These are phyloP conservation scores for Hydrozoanthus tunicans DNA, from an alignment of 64 coral and sea anemone genomes.

Conservation along the genomic window DNA sequence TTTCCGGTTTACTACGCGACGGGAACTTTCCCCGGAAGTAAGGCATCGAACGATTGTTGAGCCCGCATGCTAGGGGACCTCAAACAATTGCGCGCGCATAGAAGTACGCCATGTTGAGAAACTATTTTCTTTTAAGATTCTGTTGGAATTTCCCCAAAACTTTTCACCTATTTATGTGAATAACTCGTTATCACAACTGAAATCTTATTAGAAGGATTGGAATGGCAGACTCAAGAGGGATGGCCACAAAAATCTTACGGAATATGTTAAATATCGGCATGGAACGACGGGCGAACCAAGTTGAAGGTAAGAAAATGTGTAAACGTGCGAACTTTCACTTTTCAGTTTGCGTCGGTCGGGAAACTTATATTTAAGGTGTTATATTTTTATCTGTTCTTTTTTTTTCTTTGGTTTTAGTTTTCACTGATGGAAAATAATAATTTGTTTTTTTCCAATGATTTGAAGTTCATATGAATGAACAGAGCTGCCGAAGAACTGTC, in stretches of 20 bases:
- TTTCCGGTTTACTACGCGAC: not conserved
- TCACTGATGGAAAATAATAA: not conserved
- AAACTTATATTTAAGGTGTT: not conserved
- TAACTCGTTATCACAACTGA: slow-evolving; percentile 24
- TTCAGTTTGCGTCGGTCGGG: not conserved
- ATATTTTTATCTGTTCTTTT: not conserved
- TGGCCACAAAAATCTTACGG: slow-evolving; percentile 51
- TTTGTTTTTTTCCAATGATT: not conserved
- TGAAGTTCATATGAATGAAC: not conserved
- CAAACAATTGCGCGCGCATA: slow-evolving; percentile 27
- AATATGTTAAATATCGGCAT: slow-evolving; percentile 41
- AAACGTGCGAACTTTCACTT: slow-evolving; percentile 31
- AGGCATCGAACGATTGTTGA: not conserved
- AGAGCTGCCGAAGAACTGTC: not conserved
- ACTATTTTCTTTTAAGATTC: not conserved
- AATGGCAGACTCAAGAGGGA: slow-evolving; percentile 44
- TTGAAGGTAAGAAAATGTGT: not conserved
- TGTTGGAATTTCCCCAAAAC: not conserved
- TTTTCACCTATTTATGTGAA: not conserved
- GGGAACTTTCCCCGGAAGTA: not conserved
- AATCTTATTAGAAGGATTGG: not conserved
- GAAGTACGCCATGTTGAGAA: slow-evolving; percentile 22
- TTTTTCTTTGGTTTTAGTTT: not conserved
- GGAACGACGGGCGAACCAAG: slow-evolving; percentile 16
- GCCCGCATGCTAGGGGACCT: not conserved